phyloP scores from a whole-genome alignment of 37 sponge, comb jelly and placozoan genomes.

The Aplysina aerophoba region DNA sequence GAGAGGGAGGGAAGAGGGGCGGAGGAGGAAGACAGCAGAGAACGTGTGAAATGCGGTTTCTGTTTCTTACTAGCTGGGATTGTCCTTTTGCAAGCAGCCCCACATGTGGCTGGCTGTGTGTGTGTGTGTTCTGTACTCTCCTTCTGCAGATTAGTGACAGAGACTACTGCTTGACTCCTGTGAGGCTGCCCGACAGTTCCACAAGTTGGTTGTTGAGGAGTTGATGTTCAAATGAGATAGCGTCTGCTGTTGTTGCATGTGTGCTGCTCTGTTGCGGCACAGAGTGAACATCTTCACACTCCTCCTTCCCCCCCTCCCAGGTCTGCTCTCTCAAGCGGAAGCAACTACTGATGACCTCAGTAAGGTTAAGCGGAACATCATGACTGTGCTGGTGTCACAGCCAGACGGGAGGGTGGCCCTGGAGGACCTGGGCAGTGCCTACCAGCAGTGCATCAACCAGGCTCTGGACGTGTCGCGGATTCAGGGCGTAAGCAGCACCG shows the following conservation, averaged over 20 bases:
- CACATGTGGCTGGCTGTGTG: too few relatives aligned
- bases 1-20: background rate
- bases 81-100: too few relatives aligned
- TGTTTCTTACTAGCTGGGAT: too few relatives aligned
- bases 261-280: background rate
- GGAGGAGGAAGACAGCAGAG: too few relatives aligned
- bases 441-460: background rate
- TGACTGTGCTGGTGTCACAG: conserved; percentile 35
- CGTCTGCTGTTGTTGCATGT: too few relatives aligned
- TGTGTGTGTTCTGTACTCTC: too few relatives aligned
- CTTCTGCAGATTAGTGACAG: background rate
- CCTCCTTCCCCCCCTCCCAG: background rate
- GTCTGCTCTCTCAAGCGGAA: background rate
- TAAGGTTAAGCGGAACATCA: conserved; percentile 39
- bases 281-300: too few relatives aligned
- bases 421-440: background rate
- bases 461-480: background rate
- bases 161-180: background rate
- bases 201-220: too few relatives aligned
- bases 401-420: background rate
- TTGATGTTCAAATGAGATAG: too few relatives aligned
- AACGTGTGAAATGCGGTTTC: too few relatives aligned
- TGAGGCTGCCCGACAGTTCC: background rate
- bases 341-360: background rate
- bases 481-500: background rate